phyloP scores from a whole-genome alignment of 30 jellyfish, hydroid and myxozoan species.

The Turritopsis dohrnii region DNA sequence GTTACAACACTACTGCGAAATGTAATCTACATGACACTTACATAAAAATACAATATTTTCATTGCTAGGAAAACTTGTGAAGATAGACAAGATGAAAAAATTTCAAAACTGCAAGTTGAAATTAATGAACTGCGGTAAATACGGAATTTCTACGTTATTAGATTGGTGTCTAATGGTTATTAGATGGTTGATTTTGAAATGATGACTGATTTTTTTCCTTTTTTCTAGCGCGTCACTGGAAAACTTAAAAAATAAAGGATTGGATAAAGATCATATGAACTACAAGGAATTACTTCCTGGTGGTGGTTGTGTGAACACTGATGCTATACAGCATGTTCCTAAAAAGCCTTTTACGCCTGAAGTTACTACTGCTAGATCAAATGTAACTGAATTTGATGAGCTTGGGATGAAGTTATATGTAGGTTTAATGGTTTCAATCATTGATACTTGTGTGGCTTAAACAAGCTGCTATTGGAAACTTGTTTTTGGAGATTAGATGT shows the following conservation, averaged over 20 bases:
- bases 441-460: too few relatives aligned
- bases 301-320: neutral
- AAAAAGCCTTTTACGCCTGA: neutral
- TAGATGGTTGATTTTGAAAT: too few relatives aligned
- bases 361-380: neutral
- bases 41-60: constrained; percentile 40
- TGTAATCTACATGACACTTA: constrained; percentile 35
- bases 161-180: too few relatives aligned
- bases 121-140: constrained; percentile 1
- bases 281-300: neutral
- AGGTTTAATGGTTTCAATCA: neutral
- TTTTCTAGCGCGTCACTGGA: neutral
- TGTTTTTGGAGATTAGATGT: neutral
- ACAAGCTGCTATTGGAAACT: too few relatives aligned
- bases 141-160: neutral
- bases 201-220: neutral
- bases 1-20: too few relatives aligned
- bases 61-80: neutral
- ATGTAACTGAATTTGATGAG: neutral
- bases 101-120: neutral
- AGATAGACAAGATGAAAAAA: neutral
- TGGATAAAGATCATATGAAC: neutral
- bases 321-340: neutral
- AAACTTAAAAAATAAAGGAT: neutral
- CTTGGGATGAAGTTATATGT: neutral